Evolutionary conservation across 2,888 invertebrate genomes (phyloP).

Genomic region (Hirtodrosophila duncani): DNA sequence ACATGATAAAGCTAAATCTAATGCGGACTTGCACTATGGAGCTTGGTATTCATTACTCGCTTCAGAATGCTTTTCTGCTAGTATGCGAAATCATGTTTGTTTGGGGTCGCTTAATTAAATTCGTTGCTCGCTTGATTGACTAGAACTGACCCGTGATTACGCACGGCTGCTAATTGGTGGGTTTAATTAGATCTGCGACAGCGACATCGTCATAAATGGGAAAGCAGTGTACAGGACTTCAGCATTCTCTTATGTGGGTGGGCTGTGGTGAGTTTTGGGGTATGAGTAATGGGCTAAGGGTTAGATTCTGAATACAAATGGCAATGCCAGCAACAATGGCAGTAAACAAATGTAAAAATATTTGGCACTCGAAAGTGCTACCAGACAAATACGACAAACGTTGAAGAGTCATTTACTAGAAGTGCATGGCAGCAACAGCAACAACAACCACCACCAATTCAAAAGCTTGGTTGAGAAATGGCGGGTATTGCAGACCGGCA

Average conservation of each 20-base stretch:
- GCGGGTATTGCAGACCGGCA: conserved; percentile 50
- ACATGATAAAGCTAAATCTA: too few relatives aligned
- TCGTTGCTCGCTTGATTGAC: conserved; percentile 7
- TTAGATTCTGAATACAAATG: conserved; percentile 1
- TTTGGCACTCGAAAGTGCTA: conserved; percentile 68
- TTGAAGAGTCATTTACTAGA: conserved; percentile 67
- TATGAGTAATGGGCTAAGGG: conserved; percentile 11
- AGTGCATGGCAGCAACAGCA: conserved; percentile 44
- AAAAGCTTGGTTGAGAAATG: conserved; percentile 53
- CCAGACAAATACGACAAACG: conserved; percentile 70
- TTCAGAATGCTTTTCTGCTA: too few relatives aligned
- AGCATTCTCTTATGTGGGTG: neutral
- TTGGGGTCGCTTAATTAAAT: conserved; percentile 58
- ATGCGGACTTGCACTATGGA: too few relatives aligned
- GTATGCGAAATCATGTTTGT: too few relatives aligned
- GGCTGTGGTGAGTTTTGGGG: neutral
- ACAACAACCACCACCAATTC: conserved; percentile 22
- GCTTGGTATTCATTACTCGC: too few relatives aligned
- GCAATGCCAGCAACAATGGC: conserved; percentile 18
- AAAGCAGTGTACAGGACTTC: conserved; percentile 18
- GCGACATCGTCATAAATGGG: conserved; percentile 50
- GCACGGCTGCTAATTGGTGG: conserved; percentile 34
- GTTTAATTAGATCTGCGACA: conserved; percentile 51
- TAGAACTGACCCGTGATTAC: neutral
- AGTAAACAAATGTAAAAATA: conserved; percentile 66